These are phyloP conservation scores for Porites divaricata DNA, from an alignment of 92 coral and sea anemone genomes.

Conservation along the genomic window DNA sequence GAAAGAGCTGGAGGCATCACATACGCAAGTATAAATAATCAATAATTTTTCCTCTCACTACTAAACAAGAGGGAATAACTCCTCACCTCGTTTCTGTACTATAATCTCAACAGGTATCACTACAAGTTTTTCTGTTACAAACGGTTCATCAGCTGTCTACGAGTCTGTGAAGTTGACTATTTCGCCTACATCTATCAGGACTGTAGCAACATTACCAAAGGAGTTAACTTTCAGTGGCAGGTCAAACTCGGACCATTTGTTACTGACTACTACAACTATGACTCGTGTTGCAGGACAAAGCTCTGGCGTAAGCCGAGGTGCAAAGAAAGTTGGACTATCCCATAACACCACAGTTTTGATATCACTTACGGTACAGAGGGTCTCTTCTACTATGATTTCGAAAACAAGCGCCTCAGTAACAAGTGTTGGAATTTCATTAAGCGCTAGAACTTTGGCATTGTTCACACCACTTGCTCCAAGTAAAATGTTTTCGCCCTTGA, in stretches of 20 bases:
- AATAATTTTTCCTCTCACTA: too few species aligned
- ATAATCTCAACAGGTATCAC: background rate
- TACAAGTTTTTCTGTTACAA: background rate
- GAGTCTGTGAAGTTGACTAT: background rate
- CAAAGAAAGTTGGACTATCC: too few species aligned
- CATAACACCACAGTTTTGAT: too few species aligned
- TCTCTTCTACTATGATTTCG: too few species aligned
- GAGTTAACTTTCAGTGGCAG: background rate
- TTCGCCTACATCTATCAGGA: background rate
- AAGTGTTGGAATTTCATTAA: too few species aligned
- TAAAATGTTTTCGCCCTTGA: background rate
- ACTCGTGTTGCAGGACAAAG: background rate
- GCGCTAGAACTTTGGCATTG: too few species aligned
- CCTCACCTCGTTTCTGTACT: background rate
- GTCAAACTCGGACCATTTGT: background rate
- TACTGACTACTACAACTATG: background rate
- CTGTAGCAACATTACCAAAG: background rate
- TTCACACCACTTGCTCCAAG: too few species aligned
- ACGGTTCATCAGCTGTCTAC: background rate
- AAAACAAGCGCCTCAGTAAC: too few species aligned
- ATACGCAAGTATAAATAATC: too few species aligned
- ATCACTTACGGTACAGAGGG: too few species aligned
- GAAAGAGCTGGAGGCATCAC: too few species aligned
- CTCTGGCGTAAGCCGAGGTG: background rate
- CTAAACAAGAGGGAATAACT: too few species aligned